Conservation (phyloP, 53 echinoderm and acorn worm species). For the Paracentrotus lividus region DNA sequence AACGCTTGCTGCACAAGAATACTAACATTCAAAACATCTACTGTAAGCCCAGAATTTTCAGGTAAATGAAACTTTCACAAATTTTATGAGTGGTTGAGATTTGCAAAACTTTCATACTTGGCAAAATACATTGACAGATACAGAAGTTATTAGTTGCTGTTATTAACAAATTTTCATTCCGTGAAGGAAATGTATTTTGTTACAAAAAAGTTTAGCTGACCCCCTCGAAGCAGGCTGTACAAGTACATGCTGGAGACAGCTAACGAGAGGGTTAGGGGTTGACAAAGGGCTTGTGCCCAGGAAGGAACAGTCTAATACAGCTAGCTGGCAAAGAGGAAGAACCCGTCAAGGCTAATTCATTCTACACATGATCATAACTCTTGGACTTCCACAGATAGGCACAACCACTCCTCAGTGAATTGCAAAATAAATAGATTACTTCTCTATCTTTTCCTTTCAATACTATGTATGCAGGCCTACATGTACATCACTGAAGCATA, state of each 20-base stretch:
- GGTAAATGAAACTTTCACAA: too few relatives aligned
- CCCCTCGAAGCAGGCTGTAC: neutral
- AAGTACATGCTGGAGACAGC: conserved; percentile 21
- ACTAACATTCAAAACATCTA: neutral
- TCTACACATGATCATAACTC: conserved; percentile 55
- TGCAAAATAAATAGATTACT: neutral
- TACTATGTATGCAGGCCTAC: too few relatives aligned
- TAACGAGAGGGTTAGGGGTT: conserved; percentile 42
- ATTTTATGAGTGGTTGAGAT: too few relatives aligned
- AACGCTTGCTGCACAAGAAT: neutral
- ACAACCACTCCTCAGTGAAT: neutral
- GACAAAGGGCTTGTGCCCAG: conserved; percentile 67
- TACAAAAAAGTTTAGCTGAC: conserved; percentile 13
- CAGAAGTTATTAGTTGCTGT: too few relatives aligned
- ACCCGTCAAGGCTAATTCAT: conserved; percentile 67
- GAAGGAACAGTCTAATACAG: conserved; percentile 69
- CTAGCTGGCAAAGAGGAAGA: conserved; percentile 63
- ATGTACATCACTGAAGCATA: too few relatives aligned
- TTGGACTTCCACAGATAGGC: conserved; percentile 29
- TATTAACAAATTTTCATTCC: too few relatives aligned
- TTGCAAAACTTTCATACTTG: too few relatives aligned
- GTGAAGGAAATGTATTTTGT: too few relatives aligned
- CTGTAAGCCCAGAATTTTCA: too few relatives aligned
- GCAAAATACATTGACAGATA: too few relatives aligned
- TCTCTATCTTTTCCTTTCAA: neutral